Percentiles rank a stretch among this genome's conserved stretches.
phyloP scores from a whole-genome alignment of 2,888 invertebrate genomes.

The Liposcelis brunnea region DNA sequence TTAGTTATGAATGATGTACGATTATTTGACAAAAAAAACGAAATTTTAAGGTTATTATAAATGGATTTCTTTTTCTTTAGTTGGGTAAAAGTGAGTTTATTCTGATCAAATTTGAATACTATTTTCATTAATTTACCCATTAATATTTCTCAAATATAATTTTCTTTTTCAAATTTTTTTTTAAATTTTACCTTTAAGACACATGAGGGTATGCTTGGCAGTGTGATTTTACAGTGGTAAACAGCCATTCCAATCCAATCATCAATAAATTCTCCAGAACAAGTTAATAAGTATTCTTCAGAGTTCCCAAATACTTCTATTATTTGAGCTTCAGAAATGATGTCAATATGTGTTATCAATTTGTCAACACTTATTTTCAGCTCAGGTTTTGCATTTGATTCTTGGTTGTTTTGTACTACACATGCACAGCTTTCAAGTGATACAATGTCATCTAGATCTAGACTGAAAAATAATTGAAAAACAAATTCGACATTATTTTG shows the following conservation, averaged over 20 bases:
- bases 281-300: conserved; percentile 28
- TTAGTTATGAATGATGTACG: too few species aligned
- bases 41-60: too few species aligned
- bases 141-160: too few species aligned
- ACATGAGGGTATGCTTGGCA: conserved; percentile 18
- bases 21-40: too few species aligned
- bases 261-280: conserved; percentile 25
- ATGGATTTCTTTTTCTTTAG: too few species aligned
- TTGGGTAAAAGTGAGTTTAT: too few species aligned
- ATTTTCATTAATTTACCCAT: too few species aligned
- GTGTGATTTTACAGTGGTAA: conserved; percentile 22
- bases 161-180: conserved; percentile 1
- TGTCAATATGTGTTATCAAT: not conserved
- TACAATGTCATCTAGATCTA: not conserved
- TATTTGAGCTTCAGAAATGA: conserved; percentile 22
- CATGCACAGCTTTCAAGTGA: conserved; percentile 1
- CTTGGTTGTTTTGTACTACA: not conserved
- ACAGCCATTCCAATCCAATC: conserved; percentile 25
- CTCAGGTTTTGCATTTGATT: not conserved
- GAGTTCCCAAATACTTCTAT: conserved; percentile 29
- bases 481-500: too few species aligned
- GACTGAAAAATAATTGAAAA: not conserved
- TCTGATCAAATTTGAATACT: too few species aligned
- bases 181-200: not conserved
- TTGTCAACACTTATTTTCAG: not conserved